Evolutionary conservation across 2,113 vertebrate species (phyloP), one percentile per base, ranked within the genome.

Genomic region (Addax nasomaculatus): DNA sequence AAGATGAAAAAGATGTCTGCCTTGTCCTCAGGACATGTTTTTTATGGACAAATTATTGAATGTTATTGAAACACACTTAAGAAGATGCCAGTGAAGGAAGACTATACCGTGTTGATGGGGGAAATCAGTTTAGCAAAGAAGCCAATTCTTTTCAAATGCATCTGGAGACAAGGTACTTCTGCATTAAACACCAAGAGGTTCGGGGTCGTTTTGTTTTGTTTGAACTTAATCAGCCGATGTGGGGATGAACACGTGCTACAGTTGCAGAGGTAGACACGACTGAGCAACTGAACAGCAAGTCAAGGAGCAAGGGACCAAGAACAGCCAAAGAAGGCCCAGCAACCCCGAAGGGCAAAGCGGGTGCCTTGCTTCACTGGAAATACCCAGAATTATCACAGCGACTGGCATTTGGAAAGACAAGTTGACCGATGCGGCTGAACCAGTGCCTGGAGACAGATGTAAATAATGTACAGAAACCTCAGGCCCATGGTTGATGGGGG

Each of bases 301-400:
- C 19, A 19, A 64, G 49, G 73, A 57, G 16, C 55, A 78, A 64
- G 73, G 39, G 51, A 29, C 12, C 1, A 12, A 33, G 30, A 16
- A 9, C 29, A 62, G 36, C 39, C 21, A 4, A n/a, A 16, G 45
- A 51, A 33, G 47, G 3, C 79, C n/a, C 49, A 33, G 70, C 7
- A 0, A 0, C 5, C 45, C 27, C 19, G 1, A 49, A 15, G 83
- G 49, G 6, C 25, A 15, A 11, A 2, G 25, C 17, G 7, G 27
- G 47, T 17, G 7, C 9, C n/a, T 62, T 9, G 58, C 23, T 17
- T 73, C 19, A 5, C 33, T 5, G 21, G 76, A 64, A 92, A 43
- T 0, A 1, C 17, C 55, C 33, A 23, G 30, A 86, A 39, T 51
- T 23, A 4, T 13, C 30, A 27, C 23, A 6, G 0, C 3, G 10